Evolutionary conservation across 1,140 invertebrate species (phyloP), one percentile per base, ranked within the genome.

Genomic region (Apis laboriosa): DNA sequence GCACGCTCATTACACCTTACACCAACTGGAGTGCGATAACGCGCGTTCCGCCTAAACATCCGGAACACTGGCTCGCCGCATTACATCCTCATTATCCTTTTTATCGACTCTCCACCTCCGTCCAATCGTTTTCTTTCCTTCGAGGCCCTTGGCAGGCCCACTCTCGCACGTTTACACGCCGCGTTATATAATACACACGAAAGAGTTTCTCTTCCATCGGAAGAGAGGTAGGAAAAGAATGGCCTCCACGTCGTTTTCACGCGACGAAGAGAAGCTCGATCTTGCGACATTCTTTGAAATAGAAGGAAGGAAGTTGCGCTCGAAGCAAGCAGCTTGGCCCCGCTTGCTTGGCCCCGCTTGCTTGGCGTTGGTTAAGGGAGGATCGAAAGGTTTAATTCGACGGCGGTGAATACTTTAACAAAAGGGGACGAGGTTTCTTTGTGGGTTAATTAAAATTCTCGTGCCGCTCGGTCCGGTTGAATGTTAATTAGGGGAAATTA

Each of bases 21-120:
- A 84, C 60, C 70, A 64, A 61, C 28, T 55, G 73, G 56, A 82
- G 34, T 70, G 68, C 51, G 67, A 72, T 77, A 77, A 63, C 61
- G 61, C 58, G 72, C 80, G 68, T 77, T 77, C 53, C 75, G 71
- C 63, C 74, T 86, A 80, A 89, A 77, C 56, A 73, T 70, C 72
- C 80, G 74, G 55, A 77, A 73, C 77, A 61, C 24, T 75, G 5
- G 61, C 64, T 60, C 80, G 70, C 55, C 72, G 53, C 82, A 73
- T 89, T 89, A 89, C 76, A 87, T 85, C 87, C 85, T 89, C 88
- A 80, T 89, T 89, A 89, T 89, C 77, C 75, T 51, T 82, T 87
- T 89, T 84, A 88, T 86, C 84, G 76, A 24, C 56, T 67, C 60
- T 61, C n/a, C n/a, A n/a, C n/a, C 51, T 51, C 28, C 78, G 19